Base-by-base conservation (phyloP, 2,113 vertebrate species). In the Melozone crissalis region DNA sequence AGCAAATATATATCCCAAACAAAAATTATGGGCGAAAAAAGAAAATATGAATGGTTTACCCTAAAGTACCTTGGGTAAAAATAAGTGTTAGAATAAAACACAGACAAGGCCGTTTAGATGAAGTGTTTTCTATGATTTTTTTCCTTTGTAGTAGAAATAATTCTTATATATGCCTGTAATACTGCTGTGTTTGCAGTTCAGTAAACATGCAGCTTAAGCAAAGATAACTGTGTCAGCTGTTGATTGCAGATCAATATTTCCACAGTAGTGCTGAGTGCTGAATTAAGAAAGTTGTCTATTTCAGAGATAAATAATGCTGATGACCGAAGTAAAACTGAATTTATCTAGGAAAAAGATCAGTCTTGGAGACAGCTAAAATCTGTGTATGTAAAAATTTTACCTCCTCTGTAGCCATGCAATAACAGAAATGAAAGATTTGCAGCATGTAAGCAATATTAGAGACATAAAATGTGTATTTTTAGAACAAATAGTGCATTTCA, bases 221-320 rank as follows among this genome's bases (percentile, higher is more conserved):
- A 97, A 98, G 87, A 97, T 86, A 96, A 90, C 94, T 82, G 68
- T 97, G 96, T 97, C 97, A 97, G 97, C 97, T 97, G 71, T 67
- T 98, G 97, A 97, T 97, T 97, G 68, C 41, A 92, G 97, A 98
- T 98, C 98, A 96, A 97, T 98, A 97, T 94, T 96, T 96, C 78
- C 80, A 87, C 69, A 95, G 90, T 84, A 94, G 52, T 96, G 94
- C 96, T 95, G 95, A 97, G 80, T 95, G n/a, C 11, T 97, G 92
- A 97, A 97, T 97, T 97, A 96, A 97, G 55, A 93, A 97, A 93
- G 59, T 83, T 81, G 87, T 96, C 75, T 95, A 18, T 94, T 98
- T 96, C 54, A 73, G 66, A 97, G 61, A 94, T 44, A 96, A 93
- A 95, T 76, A 96, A 90, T 86, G 46, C 63, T 96, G 92, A 96